Evolutionary conservation across 2,113 vertebrate species (phyloP).

Genomic region (Hylia prasina): DNA sequence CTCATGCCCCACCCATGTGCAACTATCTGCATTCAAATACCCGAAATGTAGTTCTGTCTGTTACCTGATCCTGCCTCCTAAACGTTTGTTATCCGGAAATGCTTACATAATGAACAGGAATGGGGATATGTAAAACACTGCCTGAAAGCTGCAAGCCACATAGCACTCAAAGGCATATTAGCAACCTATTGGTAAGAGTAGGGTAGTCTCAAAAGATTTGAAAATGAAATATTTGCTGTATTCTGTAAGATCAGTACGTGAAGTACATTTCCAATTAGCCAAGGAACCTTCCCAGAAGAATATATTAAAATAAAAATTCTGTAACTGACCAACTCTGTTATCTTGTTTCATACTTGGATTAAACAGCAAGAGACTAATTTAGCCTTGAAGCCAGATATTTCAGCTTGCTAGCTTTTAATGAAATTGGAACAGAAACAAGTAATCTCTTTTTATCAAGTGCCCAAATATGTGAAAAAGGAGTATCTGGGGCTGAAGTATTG

Average conservation of each 20-base stretch:
- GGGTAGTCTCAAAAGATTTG: not conserved
- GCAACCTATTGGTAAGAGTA: not conserved
- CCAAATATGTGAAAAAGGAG: not conserved
- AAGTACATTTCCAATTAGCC: conserved; percentile 21
- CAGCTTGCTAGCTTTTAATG: conserved; percentile 6
- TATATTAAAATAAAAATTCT: conserved; percentile 20
- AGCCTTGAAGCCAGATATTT: conserved; percentile 6
- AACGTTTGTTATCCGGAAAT: not conserved
- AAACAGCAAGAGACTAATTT: conserved; percentile 51
- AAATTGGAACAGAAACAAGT: conserved; percentile 23
- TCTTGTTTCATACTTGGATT: conserved; percentile 16
- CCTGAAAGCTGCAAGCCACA: not conserved
- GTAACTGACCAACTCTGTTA: conserved; percentile 20
- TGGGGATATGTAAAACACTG: not conserved
- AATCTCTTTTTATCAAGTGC: conserved; percentile 24
- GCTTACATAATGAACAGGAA: not conserved
- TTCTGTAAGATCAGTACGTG: not conserved
- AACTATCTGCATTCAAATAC: not conserved
- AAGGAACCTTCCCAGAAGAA: conserved; percentile 29
- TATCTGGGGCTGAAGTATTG: not conserved
- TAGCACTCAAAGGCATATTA: not conserved
- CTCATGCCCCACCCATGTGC: not conserved
- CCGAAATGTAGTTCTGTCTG: not conserved
- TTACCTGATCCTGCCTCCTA: not conserved
- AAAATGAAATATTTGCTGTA: not conserved